Base-by-base conservation (phyloP, 2,797 vertebrate species). In the Balearica regulorum region DNA sequence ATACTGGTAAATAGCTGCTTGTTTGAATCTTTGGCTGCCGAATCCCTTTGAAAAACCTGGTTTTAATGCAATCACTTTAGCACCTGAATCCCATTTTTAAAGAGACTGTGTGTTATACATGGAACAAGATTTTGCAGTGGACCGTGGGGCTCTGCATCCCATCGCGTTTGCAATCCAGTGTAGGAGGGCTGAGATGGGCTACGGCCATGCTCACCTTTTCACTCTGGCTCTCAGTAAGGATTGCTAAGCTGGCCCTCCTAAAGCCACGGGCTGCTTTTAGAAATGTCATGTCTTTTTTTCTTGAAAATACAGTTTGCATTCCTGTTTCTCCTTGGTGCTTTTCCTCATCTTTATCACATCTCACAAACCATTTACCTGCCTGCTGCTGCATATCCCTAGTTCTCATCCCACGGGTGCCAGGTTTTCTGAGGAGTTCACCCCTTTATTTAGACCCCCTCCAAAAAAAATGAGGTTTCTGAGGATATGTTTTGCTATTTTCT, bases 131-230 rank as follows among this genome's bases (percentile, higher is more conserved):
- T 96, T 70, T 35, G 17, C 68, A 39, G 17, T 14, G 39, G 61
- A 54, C 88, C 77, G 12, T 37, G 25, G 29, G 68, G 60, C 64
- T 94, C 69, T 44, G 41, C 20, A 11, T 78, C 90, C 72, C 54
- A 5, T 65, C 10, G 1, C 1, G 0, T 54, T 58, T 78, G 19
- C 79, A 69, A 28, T 25, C 49, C 53, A 54, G 57, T 0, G 1
- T 16, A 37, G 80, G 49, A 90, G 31, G 25, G 37, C 44, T 76
- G 69, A 46, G 66, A 31, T 2, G 1, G 57, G 35, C 57, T 94
- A 72, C 35, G n/a, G 29, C 54, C 6, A 3, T n/a, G 26, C 49
- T 88, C 13, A 5, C 83, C 57, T 80, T 73, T 75, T 83, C 31
- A 12, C n/a, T 33, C 19, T 3, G 11, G 22, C 39, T 62, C 16